A percentile compares a stretch with the other conserved stretches of the same genome.
These are phyloP conservation scores for Stichopus chloronotus DNA, from an alignment of 35 echinoderm and acorn worm species.

Conservation along the genomic window DNA sequence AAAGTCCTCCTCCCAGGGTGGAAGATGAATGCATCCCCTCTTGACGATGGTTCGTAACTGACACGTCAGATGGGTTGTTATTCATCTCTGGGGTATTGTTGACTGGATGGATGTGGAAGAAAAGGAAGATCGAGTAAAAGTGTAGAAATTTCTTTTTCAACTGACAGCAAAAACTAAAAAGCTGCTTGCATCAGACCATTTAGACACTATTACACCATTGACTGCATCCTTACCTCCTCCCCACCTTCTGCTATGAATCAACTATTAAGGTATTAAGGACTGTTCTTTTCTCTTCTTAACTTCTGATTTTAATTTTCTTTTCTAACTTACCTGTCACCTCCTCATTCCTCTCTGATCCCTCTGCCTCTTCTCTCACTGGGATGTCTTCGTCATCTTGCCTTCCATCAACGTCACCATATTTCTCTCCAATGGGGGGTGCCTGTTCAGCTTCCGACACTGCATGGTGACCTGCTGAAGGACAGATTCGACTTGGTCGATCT, in stretches of 20 bases:
- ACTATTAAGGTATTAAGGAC: no score
- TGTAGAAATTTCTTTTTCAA: not conserved
- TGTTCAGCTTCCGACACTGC: not conserved
- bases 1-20: not conserved
- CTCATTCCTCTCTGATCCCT: conserved; percentile 23
- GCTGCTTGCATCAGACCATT: no score
- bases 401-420: not conserved
- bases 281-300: no score
- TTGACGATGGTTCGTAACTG: not conserved
- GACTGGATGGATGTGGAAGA: not conserved
- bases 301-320: no score
- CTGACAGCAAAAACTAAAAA: not conserved
- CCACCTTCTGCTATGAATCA: no score
- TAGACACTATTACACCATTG: no score
- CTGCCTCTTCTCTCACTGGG: conserved; percentile 39
- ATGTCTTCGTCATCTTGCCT: conserved; percentile 27
- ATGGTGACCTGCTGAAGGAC: not conserved
- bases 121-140: not conserved
- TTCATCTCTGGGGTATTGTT: not conserved
- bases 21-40: not conserved
- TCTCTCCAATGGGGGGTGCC: conserved; percentile 5
- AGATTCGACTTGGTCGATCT: not conserved
- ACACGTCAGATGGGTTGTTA: not conserved
- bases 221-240: no score
- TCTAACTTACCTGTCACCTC: not conserved